phyloP scores from a whole-genome alignment of 2,797 vertebrate species.

The Chromobotia macracanthus region DNA sequence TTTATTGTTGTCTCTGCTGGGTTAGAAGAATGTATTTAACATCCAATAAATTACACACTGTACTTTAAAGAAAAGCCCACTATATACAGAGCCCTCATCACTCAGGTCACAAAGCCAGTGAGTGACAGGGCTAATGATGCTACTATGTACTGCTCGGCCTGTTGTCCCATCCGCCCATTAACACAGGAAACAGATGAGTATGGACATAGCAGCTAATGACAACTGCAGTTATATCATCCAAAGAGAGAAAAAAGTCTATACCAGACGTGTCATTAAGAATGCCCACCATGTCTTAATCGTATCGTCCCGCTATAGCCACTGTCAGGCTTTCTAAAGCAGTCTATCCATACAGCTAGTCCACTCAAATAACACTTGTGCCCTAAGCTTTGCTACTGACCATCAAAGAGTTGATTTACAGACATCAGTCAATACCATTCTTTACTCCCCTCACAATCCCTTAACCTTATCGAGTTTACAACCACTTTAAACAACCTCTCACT shows the following conservation, averaged over 20 bases:
- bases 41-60: not conserved
- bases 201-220: slow-evolving; percentile 67
- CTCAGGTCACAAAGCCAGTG: slow-evolving; percentile 32
- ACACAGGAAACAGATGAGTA: slow-evolving; percentile 70
- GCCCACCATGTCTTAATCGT: slow-evolving; percentile 5
- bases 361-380: slow-evolving; percentile 31
- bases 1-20: not conserved
- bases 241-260: slow-evolving; percentile 37
- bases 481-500: slow-evolving; percentile 1
- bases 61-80: slow-evolving; percentile 6
- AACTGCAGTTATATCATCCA: slow-evolving; percentile 17
- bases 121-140: slow-evolving; percentile 29
- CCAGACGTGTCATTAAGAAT: slow-evolving; percentile 26
- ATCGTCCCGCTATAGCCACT: not conserved
- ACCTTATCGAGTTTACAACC: slow-evolving; percentile 15
- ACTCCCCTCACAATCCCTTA: slow-evolving; percentile 23
- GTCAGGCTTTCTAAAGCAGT: slow-evolving; percentile 17
- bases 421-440: slow-evolving; percentile 46
- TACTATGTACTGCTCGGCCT: slow-evolving; percentile 60
- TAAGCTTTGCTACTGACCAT: slow-evolving; percentile 27
- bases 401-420: slow-evolving; percentile 36
- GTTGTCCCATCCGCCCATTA: slow-evolving; percentile 72
- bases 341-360: slow-evolving; percentile 4
- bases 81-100: slow-evolving; percentile 7
- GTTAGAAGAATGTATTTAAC: not conserved